These are phyloP conservation scores for Hypomecis atomaria DNA, from an alignment of 2,888 invertebrate species.

Conservation along the genomic window DNA sequence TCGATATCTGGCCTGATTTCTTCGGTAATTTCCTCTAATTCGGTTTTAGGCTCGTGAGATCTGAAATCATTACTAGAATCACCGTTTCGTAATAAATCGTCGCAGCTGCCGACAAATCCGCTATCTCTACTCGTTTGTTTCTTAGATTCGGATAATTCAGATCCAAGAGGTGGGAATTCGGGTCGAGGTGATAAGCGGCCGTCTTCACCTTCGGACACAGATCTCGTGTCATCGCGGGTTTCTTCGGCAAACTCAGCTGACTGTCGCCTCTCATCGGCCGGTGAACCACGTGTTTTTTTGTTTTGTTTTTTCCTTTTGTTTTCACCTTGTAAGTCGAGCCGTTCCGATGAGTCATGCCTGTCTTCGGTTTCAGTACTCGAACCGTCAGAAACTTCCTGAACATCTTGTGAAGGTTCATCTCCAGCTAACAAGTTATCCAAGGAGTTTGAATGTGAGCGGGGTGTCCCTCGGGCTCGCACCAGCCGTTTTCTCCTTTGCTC, in stretches of 20 bases:
- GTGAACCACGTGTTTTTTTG: conserved; percentile 87
- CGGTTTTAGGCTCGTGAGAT: conserved; percentile 82
- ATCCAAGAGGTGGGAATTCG: conserved; percentile 84
- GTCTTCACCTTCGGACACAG: conserved; percentile 87
- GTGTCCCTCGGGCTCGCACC: conserved; percentile 92
- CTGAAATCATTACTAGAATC: conserved; percentile 82
- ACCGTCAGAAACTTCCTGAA: conserved; percentile 88
- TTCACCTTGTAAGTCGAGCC: conserved; percentile 91
- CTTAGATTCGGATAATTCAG: conserved; percentile 86
- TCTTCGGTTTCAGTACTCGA: conserved; percentile 91
- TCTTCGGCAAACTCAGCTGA: conserved; percentile 87
- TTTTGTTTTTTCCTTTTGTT: conserved; percentile 92
- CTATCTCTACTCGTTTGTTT: conserved; percentile 94
- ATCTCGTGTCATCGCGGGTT: conserved; percentile 83
- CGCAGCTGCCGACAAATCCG: conserved; percentile 95
- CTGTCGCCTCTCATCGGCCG: conserved; percentile 86
- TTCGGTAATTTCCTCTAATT: conserved; percentile 85
- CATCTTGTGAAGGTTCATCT: conserved; percentile 81
- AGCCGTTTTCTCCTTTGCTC: conserved; percentile 92
- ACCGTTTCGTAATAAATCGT: conserved; percentile 90
- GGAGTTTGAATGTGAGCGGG: conserved; percentile 92
- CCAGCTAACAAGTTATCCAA: conserved; percentile 90
- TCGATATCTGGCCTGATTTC: conserved; percentile 84
- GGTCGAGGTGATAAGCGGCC: conserved; percentile 88
- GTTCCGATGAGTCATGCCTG: conserved; percentile 87